phyloP scores from a whole-genome alignment of 2,888 invertebrate genomes.

The Osmoderma eremita region DNA sequence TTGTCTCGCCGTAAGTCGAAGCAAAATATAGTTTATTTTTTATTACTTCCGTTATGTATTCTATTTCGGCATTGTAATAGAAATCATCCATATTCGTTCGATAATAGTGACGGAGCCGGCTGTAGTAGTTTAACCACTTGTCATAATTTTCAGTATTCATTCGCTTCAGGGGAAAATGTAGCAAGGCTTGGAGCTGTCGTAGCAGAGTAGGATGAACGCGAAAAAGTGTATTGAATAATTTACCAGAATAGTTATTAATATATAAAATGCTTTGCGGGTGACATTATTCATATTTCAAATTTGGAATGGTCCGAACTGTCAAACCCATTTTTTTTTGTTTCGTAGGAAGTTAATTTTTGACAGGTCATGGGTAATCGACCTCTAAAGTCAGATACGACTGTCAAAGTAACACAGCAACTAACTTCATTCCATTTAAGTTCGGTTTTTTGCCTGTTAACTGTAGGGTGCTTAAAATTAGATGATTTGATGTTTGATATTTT shows the following conservation, averaged over 20 bases:
- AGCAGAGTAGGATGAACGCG: constrained; percentile 52
- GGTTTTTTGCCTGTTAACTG: too few species aligned
- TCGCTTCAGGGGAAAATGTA: constrained; percentile 48
- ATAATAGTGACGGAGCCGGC: constrained; percentile 21
- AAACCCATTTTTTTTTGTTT: constrained; percentile 43
- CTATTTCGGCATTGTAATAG: constrained; percentile 55
- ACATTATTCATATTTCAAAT: constrained; percentile 54
- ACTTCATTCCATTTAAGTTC: not conserved
- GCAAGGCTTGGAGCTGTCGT: constrained; percentile 49
- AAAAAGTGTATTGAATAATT: constrained; percentile 56
- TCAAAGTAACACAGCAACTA: not conserved
- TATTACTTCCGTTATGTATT: constrained; percentile 58
- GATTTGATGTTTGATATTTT: too few species aligned
- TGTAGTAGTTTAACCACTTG: constrained; percentile 31
- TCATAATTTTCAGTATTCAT: constrained; percentile 43
- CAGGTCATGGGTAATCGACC: constrained; percentile 6
- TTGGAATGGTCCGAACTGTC: constrained; percentile 49
- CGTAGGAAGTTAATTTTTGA: constrained; percentile 18
- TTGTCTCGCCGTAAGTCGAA: constrained; percentile 71
- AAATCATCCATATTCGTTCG: constrained; percentile 49
- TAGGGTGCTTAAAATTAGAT: too few species aligned
- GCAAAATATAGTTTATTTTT: constrained; percentile 76
- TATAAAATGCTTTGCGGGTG: constrained; percentile 48
- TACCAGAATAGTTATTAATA: constrained; percentile 51
- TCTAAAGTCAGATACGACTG: not conserved